Base-by-base conservation (phyloP, 2,113 vertebrate genomes). In the Hystrix brachyura region DNA sequence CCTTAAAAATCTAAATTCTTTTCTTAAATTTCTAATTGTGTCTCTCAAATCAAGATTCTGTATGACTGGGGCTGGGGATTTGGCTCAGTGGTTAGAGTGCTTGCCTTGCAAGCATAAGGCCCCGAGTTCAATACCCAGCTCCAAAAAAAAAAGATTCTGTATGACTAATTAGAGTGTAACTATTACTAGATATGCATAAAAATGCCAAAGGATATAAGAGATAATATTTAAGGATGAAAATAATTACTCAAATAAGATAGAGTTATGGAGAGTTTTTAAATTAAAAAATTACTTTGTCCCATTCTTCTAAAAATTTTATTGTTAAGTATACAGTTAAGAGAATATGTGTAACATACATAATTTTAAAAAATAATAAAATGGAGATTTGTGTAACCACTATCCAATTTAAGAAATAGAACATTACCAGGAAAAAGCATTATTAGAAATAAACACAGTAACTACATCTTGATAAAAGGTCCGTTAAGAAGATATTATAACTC, bases 191-290 rank as follows among this genome's bases (percentile, higher is more conserved):
- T 81, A 76, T 90, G 21, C 67, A 87, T 65, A 78, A 91, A 79
- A 79, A 38, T 87, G 64, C 34, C 46, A 69, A 38, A 71, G 51
- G 74, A 87, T 90, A 51, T 12, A 90, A 74, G 90, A 87, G 13
- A 15, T 96, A 59, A 21, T 90, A 86, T 90, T 91, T 87, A 83
- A 90, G 67, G 74, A 32, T 78, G 4, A 95, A 96, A 93, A 71
- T 38, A 84, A 67, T 92, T 71, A 59, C 85, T 86, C 87, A 93
- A 82, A 38, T 82, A 13, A 85, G 29, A 79, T 82, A n/a, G 21
- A 14, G 34, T 94, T 84, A 38, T 48, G 48, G 51, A 38, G 48
- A 88, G 53, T 48, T 91, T 94, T 74, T 46, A 55, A 87, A 91
- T 93, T 72, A 81, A 88, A 87, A 90, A 87, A 10, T 27, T 60